Evolutionary conservation across 2,797 vertebrate species (phyloP).

Genomic region (Caiman crocodilus): DNA sequence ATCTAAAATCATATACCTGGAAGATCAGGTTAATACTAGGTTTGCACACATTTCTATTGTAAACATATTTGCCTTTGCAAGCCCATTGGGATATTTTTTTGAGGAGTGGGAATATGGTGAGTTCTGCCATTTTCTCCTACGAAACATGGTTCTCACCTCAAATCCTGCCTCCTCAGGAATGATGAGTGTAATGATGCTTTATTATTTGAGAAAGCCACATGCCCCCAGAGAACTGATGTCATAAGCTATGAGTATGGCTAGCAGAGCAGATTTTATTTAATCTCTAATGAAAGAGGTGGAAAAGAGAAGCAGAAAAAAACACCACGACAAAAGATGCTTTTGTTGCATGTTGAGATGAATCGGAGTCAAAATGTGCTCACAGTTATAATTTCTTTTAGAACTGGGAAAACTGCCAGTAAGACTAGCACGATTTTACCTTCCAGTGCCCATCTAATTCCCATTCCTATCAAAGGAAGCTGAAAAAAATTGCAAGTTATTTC

Average conservation of each 20-base stretch:
- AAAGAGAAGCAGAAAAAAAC: conserved; percentile 35
- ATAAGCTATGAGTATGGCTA: background rate
- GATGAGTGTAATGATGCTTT: conserved; percentile 39
- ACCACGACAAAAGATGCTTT: conserved; percentile 38
- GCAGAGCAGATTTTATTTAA: background rate
- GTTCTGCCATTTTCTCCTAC: background rate
- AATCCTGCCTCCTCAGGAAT: background rate
- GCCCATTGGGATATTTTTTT: background rate
- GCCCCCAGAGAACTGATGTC: conserved; percentile 41
- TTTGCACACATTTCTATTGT: background rate
- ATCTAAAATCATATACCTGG: background rate
- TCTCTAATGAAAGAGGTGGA: conserved; percentile 22
- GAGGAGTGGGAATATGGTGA: background rate
- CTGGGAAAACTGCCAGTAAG: conserved; percentile 38
- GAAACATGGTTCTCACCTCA: background rate
- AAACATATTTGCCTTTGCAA: background rate
- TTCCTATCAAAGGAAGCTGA: conserved; percentile 31
- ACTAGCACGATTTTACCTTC: conserved; percentile 22
- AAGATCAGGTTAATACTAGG: background rate
- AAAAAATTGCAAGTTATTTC: conserved; percentile 67
- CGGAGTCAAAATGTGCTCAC: conserved; percentile 38
- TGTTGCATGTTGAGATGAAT: conserved; percentile 46
- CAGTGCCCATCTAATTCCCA: conserved; percentile 24
- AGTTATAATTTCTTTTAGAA: conserved; percentile 47
- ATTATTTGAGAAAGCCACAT: conserved; percentile 58